Percentiles rank a stretch among this genome's conserved stretches.
These are phyloP conservation scores for Micrasema minimum DNA, from an alignment of 1,140 invertebrate species.

Conservation along the genomic window DNA sequence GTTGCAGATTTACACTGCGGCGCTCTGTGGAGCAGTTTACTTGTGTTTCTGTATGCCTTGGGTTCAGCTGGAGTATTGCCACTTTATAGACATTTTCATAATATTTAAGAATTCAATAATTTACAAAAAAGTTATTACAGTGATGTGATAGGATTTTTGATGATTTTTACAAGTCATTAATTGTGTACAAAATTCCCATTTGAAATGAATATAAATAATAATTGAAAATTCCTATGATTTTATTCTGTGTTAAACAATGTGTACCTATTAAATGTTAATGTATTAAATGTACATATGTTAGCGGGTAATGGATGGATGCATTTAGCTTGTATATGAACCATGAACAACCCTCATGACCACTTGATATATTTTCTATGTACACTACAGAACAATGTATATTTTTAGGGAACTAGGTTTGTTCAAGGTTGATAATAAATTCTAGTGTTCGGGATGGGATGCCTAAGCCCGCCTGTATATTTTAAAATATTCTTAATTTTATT, in stretches of 20 bases:
- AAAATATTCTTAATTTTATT: constrained; percentile 35
- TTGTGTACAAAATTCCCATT: constrained; percentile 53
- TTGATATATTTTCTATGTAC: constrained; percentile 32
- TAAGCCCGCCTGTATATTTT: constrained; percentile 22
- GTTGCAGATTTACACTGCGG: constrained; percentile 19
- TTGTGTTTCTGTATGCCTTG: constrained; percentile 27
- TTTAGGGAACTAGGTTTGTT: constrained; percentile 30
- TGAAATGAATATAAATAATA: constrained; percentile 50
- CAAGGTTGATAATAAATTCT: constrained; percentile 25
- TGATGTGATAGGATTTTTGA: constrained; percentile 53
- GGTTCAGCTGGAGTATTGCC: constrained; percentile 29
- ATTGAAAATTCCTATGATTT: constrained; percentile 52
- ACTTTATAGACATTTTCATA: constrained; percentile 36
- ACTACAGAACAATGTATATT: constrained; percentile 23
- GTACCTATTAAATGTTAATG: constrained; percentile 50
- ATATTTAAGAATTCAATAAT: constrained; percentile 51
- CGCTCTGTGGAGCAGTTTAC: constrained; percentile 4
- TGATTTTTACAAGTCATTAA: constrained; percentile 54
- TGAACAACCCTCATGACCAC: constrained; percentile 52
- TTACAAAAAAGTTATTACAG: constrained; percentile 50
- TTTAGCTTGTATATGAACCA: constrained; percentile 48
- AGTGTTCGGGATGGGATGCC: constrained; percentile 22
- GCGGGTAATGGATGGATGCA: constrained; percentile 42
- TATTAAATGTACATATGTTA: constrained; percentile 46
- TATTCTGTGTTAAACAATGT: constrained; percentile 52